phyloP scores from a whole-genome alignment of 2,113 vertebrate genomes.

The Brachionichthys hirsutus region DNA sequence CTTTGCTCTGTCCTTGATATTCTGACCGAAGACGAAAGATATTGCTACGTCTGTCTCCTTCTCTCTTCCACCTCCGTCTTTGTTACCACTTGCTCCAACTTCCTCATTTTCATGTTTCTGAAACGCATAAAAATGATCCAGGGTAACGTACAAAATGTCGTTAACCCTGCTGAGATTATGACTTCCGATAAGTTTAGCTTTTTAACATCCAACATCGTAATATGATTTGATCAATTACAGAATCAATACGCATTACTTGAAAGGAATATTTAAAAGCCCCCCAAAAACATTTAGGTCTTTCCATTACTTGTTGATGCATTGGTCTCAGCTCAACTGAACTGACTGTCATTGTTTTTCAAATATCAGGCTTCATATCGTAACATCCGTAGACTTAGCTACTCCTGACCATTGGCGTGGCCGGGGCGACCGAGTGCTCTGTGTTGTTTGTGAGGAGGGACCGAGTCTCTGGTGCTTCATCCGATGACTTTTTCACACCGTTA shows the following conservation, averaged over 20 bases:
- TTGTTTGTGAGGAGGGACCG: constrained; percentile 76
- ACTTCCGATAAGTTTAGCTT: too few species aligned
- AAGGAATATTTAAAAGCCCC: too few species aligned
- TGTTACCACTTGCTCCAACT: constrained; percentile 65
- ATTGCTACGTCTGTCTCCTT: constrained; percentile 77
- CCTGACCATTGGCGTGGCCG: constrained; percentile 72
- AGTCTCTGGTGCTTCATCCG: constrained; percentile 72
- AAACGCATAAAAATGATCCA: constrained; percentile 9
- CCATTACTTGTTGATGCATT: too few species aligned
- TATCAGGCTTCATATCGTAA: background rate
- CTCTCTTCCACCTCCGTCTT: constrained; percentile 77
- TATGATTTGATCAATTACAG: too few species aligned
- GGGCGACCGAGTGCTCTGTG: constrained; percentile 63
- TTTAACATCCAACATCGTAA: too few species aligned
- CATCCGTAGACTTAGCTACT: background rate
- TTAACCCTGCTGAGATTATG: too few species aligned
- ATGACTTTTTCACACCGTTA: constrained; percentile 87
- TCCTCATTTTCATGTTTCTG: constrained; percentile 80
- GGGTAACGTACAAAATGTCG: too few species aligned
- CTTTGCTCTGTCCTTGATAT: constrained; percentile 96
- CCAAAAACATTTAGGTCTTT: too few species aligned
- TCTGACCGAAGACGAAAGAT: constrained; percentile 94
- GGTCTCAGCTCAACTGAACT: background rate
- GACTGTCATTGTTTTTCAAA: background rate
- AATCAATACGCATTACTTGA: too few species aligned